phyloP scores from a whole-genome alignment of 2,797 vertebrate species.

The Falco novaeseelandiae region DNA sequence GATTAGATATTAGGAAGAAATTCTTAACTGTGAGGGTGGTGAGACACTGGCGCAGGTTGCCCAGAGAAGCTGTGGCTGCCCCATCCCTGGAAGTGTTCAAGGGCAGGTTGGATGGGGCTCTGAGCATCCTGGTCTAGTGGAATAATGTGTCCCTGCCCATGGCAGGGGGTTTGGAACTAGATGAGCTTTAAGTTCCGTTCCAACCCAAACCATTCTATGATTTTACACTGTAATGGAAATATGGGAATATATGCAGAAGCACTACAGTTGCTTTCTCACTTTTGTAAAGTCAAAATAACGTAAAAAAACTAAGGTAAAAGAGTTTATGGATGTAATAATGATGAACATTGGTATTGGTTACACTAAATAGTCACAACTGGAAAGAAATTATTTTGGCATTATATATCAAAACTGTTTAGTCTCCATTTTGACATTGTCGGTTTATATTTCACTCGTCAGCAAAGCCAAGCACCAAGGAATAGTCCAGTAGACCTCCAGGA shows the following conservation, averaged over 20 bases:
- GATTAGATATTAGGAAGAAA: no score
- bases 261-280: not conserved
- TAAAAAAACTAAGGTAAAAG: not conserved
- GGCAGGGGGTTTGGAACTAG: no score
- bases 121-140: no score
- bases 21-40: no score
- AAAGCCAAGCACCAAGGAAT: not conserved
- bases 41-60: no score
- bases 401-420: not conserved
- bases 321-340: not conserved
- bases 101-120: no score
- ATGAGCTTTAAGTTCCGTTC: no score
- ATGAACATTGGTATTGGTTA: not conserved
- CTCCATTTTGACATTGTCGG: not conserved
- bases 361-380: not conserved
- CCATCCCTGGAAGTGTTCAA: no score
- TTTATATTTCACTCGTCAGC: not conserved
- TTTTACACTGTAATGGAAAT: not conserved
- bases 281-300: not conserved
- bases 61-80: no score
- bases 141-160: no score
- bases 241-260: not conserved
- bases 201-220: no score
- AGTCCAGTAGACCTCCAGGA: not conserved
- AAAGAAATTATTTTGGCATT: not conserved